Evolutionary conservation across 2,888 invertebrate species (phyloP), one percentile per base, ranked within the genome.

Genomic region (Drosophila heteroneura): DNA sequence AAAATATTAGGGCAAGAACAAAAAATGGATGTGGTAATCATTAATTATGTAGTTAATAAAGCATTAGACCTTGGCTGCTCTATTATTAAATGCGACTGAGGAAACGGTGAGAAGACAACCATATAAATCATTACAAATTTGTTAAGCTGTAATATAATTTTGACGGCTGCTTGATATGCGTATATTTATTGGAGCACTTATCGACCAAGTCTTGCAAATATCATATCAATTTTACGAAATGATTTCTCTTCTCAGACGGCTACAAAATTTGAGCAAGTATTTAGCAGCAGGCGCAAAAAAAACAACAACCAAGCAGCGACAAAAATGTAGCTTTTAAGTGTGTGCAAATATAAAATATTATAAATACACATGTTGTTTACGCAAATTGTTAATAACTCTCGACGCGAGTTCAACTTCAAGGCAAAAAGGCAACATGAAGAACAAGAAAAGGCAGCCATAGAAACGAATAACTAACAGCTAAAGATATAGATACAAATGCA

Each of bases 381-480:
- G 58, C 61, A 77, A 80, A 87, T 74, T 88, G 80, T 85, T 82
- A 90, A 80, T 82, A 82, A 69, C 67, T 69, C 58, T 60, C 26
- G 66, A 52, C 35, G 28, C 39, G 41, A 51, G 37, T 44, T 66
- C 44, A 74, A 35, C 41, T 28, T 44, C 59, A 81, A 73, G 73
- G 70, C 64, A 37, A 80, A 72, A 63, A 78, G 81, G 77, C 86
- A 77, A 77, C 51, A 74, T 58, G 52, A 61, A 47, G 60, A 37
- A 37, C 49, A 69, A 58, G 37, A 53, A 74, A 49, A 44, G 56
- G 59, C 52, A 72, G 19, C 26, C 28, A 32, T n/a, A 53, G 30
- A 54, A 30, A 67, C 47, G 16, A 16, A 26, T 35, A 62, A 44
- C 54, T 53, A 47, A 56, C 54, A 60, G 35, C 59, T 47, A 60